Evolutionary conservation across 2,888 invertebrate genomes (phyloP).

Genomic region (Cylindroiulus punctatus): DNA sequence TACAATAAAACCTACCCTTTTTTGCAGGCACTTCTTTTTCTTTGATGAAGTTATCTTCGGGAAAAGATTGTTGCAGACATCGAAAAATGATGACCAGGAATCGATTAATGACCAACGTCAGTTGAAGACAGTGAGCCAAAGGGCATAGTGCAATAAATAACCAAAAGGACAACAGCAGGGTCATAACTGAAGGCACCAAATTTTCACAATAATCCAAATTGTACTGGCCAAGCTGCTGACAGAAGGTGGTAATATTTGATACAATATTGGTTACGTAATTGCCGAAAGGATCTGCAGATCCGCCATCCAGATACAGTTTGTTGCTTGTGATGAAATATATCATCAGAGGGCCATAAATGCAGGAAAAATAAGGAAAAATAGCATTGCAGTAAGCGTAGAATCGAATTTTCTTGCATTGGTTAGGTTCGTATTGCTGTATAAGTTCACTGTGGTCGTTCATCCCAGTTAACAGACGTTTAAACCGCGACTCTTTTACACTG

Average conservation of each 20-base stretch:
- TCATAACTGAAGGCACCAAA: not conserved
- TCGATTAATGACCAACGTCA: not conserved
- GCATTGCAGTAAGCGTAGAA: not conserved
- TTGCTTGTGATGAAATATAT: not conserved
- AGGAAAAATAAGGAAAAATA: not conserved
- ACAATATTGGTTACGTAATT: not conserved
- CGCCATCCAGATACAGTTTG: not conserved
- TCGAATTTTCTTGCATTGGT: not conserved
- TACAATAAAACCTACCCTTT: not conserved
- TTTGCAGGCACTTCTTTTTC: not conserved
- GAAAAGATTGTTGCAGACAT: not conserved
- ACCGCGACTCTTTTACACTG: not conserved
- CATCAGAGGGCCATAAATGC: not conserved
- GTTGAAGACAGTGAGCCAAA: not conserved
- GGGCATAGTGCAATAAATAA: not conserved
- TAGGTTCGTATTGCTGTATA: not conserved
- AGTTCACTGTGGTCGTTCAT: not conserved
- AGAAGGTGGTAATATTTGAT: not conserved
- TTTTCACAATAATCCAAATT: not conserved
- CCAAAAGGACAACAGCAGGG: not conserved
- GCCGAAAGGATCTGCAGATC: not conserved
- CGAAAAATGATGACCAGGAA: not conserved
- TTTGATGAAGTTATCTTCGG: not conserved
- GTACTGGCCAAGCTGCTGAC: not conserved
- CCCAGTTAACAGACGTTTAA: not conserved